These are phyloP conservation scores for Typhlichthys subterraneus DNA, from an alignment of 2,797 vertebrate species.

Conservation along the genomic window DNA sequence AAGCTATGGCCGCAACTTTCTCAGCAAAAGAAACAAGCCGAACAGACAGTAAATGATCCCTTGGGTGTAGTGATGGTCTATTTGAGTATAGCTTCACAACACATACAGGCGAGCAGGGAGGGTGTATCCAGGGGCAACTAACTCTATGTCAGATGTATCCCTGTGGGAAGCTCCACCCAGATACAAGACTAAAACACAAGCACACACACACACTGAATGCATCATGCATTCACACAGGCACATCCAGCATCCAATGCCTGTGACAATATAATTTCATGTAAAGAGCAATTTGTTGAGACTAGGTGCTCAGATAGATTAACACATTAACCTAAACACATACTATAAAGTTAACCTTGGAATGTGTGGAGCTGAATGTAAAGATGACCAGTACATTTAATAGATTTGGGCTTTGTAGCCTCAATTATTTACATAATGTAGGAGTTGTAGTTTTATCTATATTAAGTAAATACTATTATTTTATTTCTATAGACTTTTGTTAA, in stretches of 20 bases:
- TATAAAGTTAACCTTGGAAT: background rate
- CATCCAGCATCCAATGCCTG: background rate
- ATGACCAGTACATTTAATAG: too few species aligned
- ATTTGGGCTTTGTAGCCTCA: too few species aligned
- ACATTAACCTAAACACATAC: background rate
- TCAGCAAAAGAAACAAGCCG: conserved; percentile 34
- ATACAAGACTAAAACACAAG: conserved; percentile 16
- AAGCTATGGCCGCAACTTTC: background rate
- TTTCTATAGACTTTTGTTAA: too few species aligned
- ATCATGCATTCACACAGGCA: conserved; percentile 12
- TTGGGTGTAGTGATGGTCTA: conserved; percentile 39
- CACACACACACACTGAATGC: background rate
- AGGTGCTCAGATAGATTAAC: too few species aligned
- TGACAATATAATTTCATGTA: background rate
- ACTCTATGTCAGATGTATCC: conserved; percentile 60
- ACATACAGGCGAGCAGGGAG: conserved; percentile 59
- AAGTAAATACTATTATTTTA: background rate
- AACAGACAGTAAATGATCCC: conserved; percentile 53
- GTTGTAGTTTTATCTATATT: background rate
- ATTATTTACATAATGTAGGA: background rate
- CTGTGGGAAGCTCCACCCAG: conserved; percentile 53
- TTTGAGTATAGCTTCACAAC: conserved; percentile 59
- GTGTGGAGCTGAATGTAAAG: background rate
- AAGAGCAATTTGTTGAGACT: background rate
- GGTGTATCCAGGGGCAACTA: conserved; percentile 75